A percentile compares a stretch with the other conserved stretches of the same genome.
Conservation (phyloP, 2,888 invertebrate genomes). For the Creontiades dilutus region DNA sequence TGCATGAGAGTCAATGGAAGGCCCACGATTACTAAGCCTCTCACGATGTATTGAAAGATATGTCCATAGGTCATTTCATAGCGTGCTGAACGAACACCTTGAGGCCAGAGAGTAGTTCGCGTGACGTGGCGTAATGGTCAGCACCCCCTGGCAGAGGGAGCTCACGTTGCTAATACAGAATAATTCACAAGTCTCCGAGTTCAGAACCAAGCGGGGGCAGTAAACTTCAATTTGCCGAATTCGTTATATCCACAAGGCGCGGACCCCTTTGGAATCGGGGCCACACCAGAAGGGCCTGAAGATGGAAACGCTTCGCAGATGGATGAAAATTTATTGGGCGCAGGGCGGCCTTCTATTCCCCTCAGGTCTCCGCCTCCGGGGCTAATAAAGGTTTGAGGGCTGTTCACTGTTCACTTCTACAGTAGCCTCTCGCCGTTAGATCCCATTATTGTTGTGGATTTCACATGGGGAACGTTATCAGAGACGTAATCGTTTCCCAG, state of each 20-base stretch:
- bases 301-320: slow-evolving; percentile 19
- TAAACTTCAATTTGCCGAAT: slow-evolving; percentile 60
- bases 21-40: slow-evolving; percentile 18
- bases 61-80: slow-evolving; percentile 12
- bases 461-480: slow-evolving; percentile 48
- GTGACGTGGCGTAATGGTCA: slow-evolving; percentile 51
- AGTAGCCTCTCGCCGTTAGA: slow-evolving; percentile 56
- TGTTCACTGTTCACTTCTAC: slow-evolving; percentile 26
- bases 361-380: slow-evolving; percentile 10
- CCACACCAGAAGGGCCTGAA: slow-evolving; percentile 27
- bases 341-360: slow-evolving; percentile 44
- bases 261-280: background rate
- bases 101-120: slow-evolving; percentile 3
- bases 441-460: slow-evolving; percentile 57
- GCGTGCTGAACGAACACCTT: slow-evolving; percentile 40
- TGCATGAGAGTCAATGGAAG: background rate
- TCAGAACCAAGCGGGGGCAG: slow-evolving; percentile 43
- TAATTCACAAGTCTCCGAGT: slow-evolving; percentile 50
- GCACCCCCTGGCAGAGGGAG: background rate
- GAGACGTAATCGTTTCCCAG: slow-evolving; percentile 60
- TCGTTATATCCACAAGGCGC: slow-evolving; percentile 46
- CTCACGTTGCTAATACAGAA: slow-evolving; percentile 44
- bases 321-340: slow-evolving; percentile 58
- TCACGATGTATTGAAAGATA: slow-evolving; percentile 42
- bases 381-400: slow-evolving; percentile 51